These are phyloP conservation scores for Xyliphius kryptos DNA, from an alignment of 2,113 vertebrate species.

Conservation along the genomic window DNA sequence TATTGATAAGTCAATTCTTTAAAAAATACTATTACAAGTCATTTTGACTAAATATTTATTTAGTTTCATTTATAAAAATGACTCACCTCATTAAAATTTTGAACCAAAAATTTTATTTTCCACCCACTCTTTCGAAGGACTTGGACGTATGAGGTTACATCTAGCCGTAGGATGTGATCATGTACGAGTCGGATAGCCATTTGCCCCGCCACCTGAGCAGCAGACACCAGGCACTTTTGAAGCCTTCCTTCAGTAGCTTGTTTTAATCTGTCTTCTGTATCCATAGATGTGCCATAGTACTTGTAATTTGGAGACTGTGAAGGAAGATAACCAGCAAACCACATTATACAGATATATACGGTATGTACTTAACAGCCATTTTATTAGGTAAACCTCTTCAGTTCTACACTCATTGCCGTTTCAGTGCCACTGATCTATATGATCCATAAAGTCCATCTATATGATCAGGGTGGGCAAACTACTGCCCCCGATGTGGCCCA, in stretches of 20 bases:
- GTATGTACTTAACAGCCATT: neutral
- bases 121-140: conserved; percentile 40
- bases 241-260: conserved; percentile 35
- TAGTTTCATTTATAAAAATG: no score
- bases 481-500: no score
- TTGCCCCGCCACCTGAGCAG: conserved; percentile 74
- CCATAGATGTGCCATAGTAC: conserved; percentile 67
- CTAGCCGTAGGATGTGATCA: conserved; percentile 70
- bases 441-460: no score
- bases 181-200: conserved; percentile 76
- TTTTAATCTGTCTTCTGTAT: conserved; percentile 54
- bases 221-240: conserved; percentile 41
- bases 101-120: conserved; percentile 26
- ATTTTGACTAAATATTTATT: no score
- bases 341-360: neutral
- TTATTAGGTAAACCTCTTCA: no score
- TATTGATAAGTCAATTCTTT: no score
- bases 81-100: conserved; percentile 41
- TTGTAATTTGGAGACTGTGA: conserved; percentile 49
- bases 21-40: no score
- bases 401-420: no score
- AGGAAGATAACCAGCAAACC: neutral
- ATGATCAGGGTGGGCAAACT: no score
- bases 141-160: conserved; percentile 61
- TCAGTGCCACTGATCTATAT: no score